Conservation (phyloP, 2,797 vertebrate species). For the Liasis olivaceus region DNA sequence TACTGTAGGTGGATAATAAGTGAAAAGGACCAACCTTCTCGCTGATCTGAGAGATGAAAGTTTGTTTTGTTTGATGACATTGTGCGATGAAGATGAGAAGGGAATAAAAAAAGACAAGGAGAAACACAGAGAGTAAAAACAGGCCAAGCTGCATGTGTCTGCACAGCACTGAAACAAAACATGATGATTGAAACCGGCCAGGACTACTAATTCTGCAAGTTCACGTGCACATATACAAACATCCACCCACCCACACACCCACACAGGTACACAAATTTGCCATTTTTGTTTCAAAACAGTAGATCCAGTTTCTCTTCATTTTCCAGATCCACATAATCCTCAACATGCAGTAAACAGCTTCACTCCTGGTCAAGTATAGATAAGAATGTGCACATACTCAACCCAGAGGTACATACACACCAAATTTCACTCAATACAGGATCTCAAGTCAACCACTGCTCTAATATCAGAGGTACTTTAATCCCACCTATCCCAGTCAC, state of each 20-base stretch:
- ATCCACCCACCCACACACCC: constrained; percentile 5
- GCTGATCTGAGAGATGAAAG: constrained; percentile 98
- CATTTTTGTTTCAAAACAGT: constrained; percentile 22
- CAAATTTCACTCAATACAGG: constrained; percentile 32
- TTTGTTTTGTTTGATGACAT: constrained; percentile 90
- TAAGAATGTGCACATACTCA: neutral
- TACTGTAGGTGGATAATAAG: constrained; percentile 86
- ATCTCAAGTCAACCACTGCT: constrained; percentile 23
- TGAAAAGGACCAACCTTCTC: constrained; percentile 99
- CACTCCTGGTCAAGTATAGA: constrained; percentile 29
- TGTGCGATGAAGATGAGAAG: constrained; percentile 91
- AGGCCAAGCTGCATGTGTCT: constrained; percentile 84
- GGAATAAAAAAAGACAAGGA: constrained; percentile 87
- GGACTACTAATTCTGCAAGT: constrained; percentile 50
- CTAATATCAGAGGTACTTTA: constrained; percentile 49
- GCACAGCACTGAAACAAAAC: constrained; percentile 81
- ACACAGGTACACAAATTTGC: neutral
- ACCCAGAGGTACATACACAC: neutral
- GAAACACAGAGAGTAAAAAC: constrained; percentile 90
- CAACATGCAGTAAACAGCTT: constrained; percentile 40
- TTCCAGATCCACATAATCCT: constrained; percentile 52
- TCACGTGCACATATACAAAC: constrained; percentile 45
- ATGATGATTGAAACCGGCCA: constrained; percentile 73
- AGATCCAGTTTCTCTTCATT: constrained; percentile 30
- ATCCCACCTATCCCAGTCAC: constrained; percentile 42